Base-by-base conservation (phyloP, 2,113 vertebrate species). In the Peromyscus leucopus region DNA sequence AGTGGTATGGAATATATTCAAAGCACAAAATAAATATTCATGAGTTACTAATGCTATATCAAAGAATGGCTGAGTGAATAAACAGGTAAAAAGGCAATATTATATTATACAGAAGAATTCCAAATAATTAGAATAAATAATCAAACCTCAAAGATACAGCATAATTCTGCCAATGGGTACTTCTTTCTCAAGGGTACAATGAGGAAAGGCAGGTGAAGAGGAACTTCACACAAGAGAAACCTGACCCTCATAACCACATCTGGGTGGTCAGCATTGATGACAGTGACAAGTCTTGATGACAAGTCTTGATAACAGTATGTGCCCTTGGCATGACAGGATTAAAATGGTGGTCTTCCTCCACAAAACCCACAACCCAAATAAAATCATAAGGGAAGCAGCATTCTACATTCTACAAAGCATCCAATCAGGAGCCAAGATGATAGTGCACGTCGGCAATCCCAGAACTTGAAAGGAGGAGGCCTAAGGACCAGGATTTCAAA, bases 1-100 rank as follows among this genome's bases (percentile, higher is more conserved):
- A 83, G 61, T 28, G 39, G 55, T 26, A 57, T 65, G 59, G 42
- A 28, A 89, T 89, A 59, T 72, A 93, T 55, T 93, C 90, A 93
- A 91, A 89, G 59, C 57, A 85, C 51, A 93, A 96, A 96, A 91
- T 82, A 97, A 85, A 91, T 91, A 95, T 33, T 48, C 63, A 57
- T 91, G 26, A 83, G 31, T 93, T 21, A 83, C 76, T 48, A 72
- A 13, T 21, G 4, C 76, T 51, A 82, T 67, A 79, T 36, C 72
- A 89, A 19, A 31, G 2, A 82, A 67, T 46, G 39, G 55, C 22
- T 84, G 31, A 61, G 61, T 75, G 67, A 93, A 95, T 69, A 39
- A 85, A 89, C 90, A 8, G 19, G 6, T 82, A 2, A 63, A 55
- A 96, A 97, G 21, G 86, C 19, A 67, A 15, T 15, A 55, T 46